These are phyloP conservation scores for Sinelater perroti DNA, from an alignment of 2,888 invertebrate genomes.

Conservation along the genomic window DNA sequence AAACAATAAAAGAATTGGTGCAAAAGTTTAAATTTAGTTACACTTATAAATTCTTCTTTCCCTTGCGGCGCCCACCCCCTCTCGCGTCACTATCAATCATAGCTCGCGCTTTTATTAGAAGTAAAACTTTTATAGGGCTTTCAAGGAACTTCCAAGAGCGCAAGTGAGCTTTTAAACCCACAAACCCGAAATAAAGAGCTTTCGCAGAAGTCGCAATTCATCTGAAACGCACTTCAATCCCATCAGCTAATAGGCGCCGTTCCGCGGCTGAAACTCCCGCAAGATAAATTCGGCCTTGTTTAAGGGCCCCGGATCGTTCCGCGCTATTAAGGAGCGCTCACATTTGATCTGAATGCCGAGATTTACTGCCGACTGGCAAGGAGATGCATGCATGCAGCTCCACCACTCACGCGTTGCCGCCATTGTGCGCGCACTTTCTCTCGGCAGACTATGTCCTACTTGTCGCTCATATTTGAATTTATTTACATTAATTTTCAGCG, in stretches of 20 bases:
- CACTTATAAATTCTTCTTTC: no score
- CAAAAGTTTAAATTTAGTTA: no score
- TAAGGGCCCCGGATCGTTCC: no score
- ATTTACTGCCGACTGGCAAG: not conserved
- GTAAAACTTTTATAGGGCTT: not conserved
- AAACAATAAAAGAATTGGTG: no score
- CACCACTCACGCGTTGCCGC: slow-evolving; percentile 3
- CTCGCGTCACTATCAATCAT: no score
- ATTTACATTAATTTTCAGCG: slow-evolving; percentile 21
- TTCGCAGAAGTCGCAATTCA: slow-evolving; percentile 9
- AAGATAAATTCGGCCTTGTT: no score
- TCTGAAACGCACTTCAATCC: slow-evolving; percentile 1
- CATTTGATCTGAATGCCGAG: slow-evolving; percentile 5
- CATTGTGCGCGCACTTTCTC: slow-evolving; percentile 18
- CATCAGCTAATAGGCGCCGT: not conserved
- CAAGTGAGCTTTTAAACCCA: not conserved
- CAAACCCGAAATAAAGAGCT: not conserved
- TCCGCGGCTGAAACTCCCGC: not conserved
- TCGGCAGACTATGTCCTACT: slow-evolving; percentile 17
- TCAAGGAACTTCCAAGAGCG: no score
- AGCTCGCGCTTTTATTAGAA: not conserved
- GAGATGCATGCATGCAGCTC: slow-evolving; percentile 7
- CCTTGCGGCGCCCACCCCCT: no score
- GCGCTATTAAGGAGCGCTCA: not conserved
- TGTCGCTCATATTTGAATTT: slow-evolving; percentile 17